Evolutionary conservation across 2,113 vertebrate genomes (phyloP), one percentile per base, ranked within the genome.

Genomic region (Zosterops lateralis): DNA sequence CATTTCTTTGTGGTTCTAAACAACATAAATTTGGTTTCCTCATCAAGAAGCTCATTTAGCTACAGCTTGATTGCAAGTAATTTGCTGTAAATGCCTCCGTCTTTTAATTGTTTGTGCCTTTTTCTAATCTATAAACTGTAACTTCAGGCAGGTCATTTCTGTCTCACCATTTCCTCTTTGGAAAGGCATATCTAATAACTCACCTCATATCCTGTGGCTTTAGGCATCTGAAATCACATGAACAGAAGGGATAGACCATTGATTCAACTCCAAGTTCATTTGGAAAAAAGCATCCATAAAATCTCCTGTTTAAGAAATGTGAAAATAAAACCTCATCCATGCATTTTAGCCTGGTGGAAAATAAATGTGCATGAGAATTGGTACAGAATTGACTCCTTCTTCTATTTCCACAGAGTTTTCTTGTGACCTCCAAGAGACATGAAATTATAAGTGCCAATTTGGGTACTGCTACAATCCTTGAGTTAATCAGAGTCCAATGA

Each of bases 1-100:
- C 84, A 92, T 96, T 97, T 96, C 91, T 97, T 90, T 66, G 73
- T 96, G 82, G 85, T 95, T 97, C 94, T 95, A 97, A 97, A 95
- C 95, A 97, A 97, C 96, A 97, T 97, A 98, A 97, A 98, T 98
- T 97, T 97, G 92, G 93, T 95, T 98, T 97, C 92, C 96, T 97
- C 97, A 97, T 98, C 96, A 97, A 97, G 97, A 95, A 98, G 88
- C 96, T 97, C 97, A 97, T 98, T 98, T 98, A 98, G 95, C 89
- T 97, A 85, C 93, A 97, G 96, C 96, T 97, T 98, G 97, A 98
- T 98, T 98, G 97, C 97, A 97, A 98, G 97, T 95, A 97, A 98
- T 98, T 98, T 98, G 95, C 97, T 96, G 96, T 98, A 97, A 98
- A 97, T 98, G 95, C 96, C 94, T 97, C 66, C 0, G 67, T 97